phyloP scores from a whole-genome alignment of 1,140 invertebrate genomes.

The Chelonus insularis region DNA sequence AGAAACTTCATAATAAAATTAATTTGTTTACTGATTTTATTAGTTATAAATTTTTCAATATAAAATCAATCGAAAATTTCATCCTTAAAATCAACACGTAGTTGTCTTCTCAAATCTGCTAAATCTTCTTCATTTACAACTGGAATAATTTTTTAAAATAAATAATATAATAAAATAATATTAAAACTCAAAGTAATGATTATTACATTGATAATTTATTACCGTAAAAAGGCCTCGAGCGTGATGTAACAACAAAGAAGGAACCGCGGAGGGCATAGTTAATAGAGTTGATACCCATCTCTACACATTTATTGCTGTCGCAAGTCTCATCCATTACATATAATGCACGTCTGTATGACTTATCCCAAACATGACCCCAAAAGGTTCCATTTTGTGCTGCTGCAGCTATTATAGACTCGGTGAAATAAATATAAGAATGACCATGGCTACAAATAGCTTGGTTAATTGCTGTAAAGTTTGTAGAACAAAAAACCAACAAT shows the following conservation, averaged over 20 bases:
- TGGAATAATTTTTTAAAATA: too few relatives aligned
- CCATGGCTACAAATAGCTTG: slow-evolving; percentile 65
- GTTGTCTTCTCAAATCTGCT: too few relatives aligned
- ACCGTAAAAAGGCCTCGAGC: slow-evolving; percentile 45
- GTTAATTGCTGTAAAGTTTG: slow-evolving; percentile 54
- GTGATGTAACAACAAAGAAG: slow-evolving; percentile 44
- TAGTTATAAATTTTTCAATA: too few relatives aligned
- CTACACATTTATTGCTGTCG: slow-evolving; percentile 32
- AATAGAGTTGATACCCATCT: slow-evolving; percentile 46
- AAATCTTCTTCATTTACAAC: too few relatives aligned
- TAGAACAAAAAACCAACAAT: slow-evolving; percentile 10
- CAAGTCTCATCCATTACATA: slow-evolving; percentile 35
- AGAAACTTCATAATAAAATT: too few relatives aligned
- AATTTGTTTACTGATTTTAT: too few relatives aligned
- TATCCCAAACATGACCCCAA: slow-evolving; percentile 60
- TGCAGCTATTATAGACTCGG: slow-evolving; percentile 57
- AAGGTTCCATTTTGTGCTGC: slow-evolving; percentile 58
- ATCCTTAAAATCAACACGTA: too few relatives aligned
- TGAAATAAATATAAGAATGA: slow-evolving; percentile 63
- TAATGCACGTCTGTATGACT: slow-evolving; percentile 51
- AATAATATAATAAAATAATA: too few relatives aligned
- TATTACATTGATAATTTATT: slow-evolving; percentile 25
- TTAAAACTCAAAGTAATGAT: slow-evolving; percentile 1
- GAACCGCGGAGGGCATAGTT: slow-evolving; percentile 40
- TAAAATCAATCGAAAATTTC: too few relatives aligned